Evolutionary conservation across 2,113 vertebrate genomes (phyloP).

Genomic region (Phycodurus eques): DNA sequence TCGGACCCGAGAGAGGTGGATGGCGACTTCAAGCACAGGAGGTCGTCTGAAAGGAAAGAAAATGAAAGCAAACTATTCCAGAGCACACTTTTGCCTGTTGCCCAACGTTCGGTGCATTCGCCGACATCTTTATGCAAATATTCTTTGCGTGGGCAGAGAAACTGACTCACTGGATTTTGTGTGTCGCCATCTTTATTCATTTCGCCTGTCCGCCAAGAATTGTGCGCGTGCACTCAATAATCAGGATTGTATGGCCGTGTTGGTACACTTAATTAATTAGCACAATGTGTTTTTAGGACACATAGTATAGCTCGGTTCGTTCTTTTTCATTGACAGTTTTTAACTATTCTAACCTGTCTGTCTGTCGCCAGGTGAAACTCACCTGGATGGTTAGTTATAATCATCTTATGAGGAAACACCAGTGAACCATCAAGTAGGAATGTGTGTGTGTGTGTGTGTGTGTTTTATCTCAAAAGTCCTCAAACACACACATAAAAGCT

Average conservation of each 20-base stretch:
- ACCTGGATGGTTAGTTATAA: background rate
- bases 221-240: background rate
- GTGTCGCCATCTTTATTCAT: background rate
- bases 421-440: constrained; percentile 49
- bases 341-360: too few relatives aligned
- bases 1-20: constrained; percentile 72
- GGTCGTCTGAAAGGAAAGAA: constrained; percentile 65
- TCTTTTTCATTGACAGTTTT: too few relatives aligned
- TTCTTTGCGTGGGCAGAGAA: too few relatives aligned
- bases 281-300: too few relatives aligned
- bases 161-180: background rate
- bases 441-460: constrained; percentile 11
- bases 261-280: background rate
- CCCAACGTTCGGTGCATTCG: too few relatives aligned
- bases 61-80: background rate
- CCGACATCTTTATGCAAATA: too few relatives aligned
- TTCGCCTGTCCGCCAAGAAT: background rate
- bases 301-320: too few relatives aligned
- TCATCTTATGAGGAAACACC: constrained; percentile 49
- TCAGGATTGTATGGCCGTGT: background rate
- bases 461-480: constrained; percentile 61
- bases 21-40: constrained; percentile 73
- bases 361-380: background rate
- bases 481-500: constrained; percentile 72
- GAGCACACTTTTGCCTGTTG: background rate